A percentile compares a stretch with the other conserved stretches of the same genome.
These are phyloP conservation scores for Chloebia gouldiae DNA, from an alignment of 2,113 vertebrate genomes.

Conservation along the genomic window DNA sequence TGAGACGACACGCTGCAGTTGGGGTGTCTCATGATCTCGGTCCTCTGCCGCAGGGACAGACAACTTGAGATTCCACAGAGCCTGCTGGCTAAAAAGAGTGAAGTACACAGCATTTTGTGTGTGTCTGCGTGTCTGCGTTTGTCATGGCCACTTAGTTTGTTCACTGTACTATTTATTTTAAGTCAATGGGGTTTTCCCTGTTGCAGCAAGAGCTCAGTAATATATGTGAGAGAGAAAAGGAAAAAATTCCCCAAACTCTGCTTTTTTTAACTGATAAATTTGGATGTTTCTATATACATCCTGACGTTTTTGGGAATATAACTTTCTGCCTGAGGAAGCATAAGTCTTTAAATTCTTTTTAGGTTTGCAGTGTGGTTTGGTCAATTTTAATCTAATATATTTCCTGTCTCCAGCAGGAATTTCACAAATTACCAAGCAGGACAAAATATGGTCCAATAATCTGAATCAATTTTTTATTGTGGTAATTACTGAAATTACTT, in stretches of 20 bases:
- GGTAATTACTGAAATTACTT: neutral
- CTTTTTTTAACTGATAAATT: neutral
- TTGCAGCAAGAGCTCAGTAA: neutral
- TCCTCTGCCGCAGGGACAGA: accelerated
- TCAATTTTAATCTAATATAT: neutral
- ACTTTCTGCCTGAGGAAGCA: neutral
- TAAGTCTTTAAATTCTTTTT: neutral
- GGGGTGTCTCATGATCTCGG: too few relatives aligned
- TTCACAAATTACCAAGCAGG: neutral
- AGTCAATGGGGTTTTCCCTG: neutral
- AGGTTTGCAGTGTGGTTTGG: neutral
- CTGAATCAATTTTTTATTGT: neutral
- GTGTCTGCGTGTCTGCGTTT: neutral
- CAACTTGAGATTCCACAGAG: neutral
- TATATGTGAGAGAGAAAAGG: neutral
- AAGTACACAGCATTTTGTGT: neutral
- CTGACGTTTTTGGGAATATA: neutral
- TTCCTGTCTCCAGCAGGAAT: neutral
- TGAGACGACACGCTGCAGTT: accelerated
- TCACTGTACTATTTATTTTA: neutral
- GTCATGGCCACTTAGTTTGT: neutral
- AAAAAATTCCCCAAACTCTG: neutral
- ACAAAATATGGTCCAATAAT: neutral
- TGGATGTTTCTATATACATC: neutral
- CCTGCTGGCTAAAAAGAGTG: neutral